A percentile compares a stretch with the other conserved stretches of the same genome.
phyloP scores from a whole-genome alignment of 2,797 vertebrate genomes.

The Oreonectes daqikongensis region DNA sequence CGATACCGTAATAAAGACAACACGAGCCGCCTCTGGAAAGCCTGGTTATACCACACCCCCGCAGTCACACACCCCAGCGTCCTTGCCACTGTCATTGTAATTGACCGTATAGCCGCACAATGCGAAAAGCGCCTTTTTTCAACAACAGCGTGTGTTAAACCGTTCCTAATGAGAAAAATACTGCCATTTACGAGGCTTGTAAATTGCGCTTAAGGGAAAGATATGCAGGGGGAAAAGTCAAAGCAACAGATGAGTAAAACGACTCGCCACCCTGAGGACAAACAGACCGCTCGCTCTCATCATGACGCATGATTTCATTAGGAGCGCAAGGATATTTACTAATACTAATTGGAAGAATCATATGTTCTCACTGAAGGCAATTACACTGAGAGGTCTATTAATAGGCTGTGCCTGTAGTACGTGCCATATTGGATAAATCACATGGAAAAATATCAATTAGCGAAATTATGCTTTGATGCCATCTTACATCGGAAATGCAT shows the following conservation, averaged over 20 bases:
- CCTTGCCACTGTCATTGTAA: slow-evolving; percentile 30
- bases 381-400: slow-evolving; percentile 47
- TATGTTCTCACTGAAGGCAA: slow-evolving; percentile 45
- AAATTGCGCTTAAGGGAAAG: slow-evolving; percentile 42
- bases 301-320: slow-evolving; percentile 52
- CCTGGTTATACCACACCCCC: slow-evolving; percentile 21
- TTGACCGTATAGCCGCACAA: slow-evolving; percentile 39
- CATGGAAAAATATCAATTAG: slow-evolving; percentile 31
- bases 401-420: slow-evolving; percentile 31
- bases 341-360: slow-evolving; percentile 51
- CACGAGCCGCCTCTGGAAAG: slow-evolving; percentile 9
- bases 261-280: slow-evolving; percentile 32
- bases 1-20: slow-evolving; percentile 35
- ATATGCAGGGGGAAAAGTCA: slow-evolving; percentile 22
- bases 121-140: slow-evolving; percentile 50
- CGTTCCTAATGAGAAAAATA: slow-evolving; percentile 54
- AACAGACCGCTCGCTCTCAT: slow-evolving; percentile 46
- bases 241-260: slow-evolving; percentile 49
- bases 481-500: slow-evolving; percentile 9
- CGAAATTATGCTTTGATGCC: slow-evolving; percentile 25
- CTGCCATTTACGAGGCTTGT: slow-evolving; percentile 49
- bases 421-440: slow-evolving; percentile 32
- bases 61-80: slow-evolving; percentile 4
- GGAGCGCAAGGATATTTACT: slow-evolving; percentile 45
- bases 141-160: slow-evolving; percentile 50